A percentile compares a stretch with the other conserved stretches of the same genome.
Evolutionary conservation across 2,797 vertebrate species (phyloP).

Genomic region (Bucorvus abyssinicus): DNA sequence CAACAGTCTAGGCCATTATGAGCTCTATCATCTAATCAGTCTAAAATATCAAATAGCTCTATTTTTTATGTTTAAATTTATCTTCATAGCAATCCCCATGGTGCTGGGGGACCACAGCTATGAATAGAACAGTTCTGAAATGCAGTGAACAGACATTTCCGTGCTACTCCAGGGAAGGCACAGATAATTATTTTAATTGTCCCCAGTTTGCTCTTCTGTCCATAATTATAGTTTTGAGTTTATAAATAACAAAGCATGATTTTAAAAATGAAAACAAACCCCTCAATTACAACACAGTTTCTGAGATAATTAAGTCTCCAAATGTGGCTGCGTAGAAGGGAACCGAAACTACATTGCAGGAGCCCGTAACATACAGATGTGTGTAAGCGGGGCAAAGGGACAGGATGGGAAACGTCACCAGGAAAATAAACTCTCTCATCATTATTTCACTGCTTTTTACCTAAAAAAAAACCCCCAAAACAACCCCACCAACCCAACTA

Average conservation of each 20-base stretch:
- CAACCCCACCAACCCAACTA: neutral
- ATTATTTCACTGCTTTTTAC: slow-evolving; percentile 43
- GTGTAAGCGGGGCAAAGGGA: slow-evolving; percentile 41
- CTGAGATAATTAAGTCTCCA: slow-evolving; percentile 60
- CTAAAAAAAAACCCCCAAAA: neutral
- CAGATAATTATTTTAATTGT: slow-evolving; percentile 49
- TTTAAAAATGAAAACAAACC: slow-evolving; percentile 40
- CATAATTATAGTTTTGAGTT: slow-evolving; percentile 49
- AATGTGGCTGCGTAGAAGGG: slow-evolving; percentile 20
- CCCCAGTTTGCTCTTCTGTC: slow-evolving; percentile 22
- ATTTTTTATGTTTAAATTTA: neutral
- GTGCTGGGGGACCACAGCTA: neutral
- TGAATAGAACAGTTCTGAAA: slow-evolving; percentile 30
- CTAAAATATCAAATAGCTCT: neutral
- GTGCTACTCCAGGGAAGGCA: slow-evolving; percentile 15
- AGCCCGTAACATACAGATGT: slow-evolving; percentile 9
- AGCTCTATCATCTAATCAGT: neutral
- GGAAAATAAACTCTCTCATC: slow-evolving; percentile 55
- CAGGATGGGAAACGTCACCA: slow-evolving; percentile 59
- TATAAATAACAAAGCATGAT: slow-evolving; percentile 44
- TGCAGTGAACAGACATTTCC: slow-evolving; percentile 31
- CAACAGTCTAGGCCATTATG: neutral
- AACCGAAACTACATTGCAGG: neutral
- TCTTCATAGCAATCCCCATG: neutral
- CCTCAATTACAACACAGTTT: slow-evolving; percentile 18